Base-by-base conservation (phyloP, 2,888 invertebrate species). In the Meiosimyza decipiens region DNA sequence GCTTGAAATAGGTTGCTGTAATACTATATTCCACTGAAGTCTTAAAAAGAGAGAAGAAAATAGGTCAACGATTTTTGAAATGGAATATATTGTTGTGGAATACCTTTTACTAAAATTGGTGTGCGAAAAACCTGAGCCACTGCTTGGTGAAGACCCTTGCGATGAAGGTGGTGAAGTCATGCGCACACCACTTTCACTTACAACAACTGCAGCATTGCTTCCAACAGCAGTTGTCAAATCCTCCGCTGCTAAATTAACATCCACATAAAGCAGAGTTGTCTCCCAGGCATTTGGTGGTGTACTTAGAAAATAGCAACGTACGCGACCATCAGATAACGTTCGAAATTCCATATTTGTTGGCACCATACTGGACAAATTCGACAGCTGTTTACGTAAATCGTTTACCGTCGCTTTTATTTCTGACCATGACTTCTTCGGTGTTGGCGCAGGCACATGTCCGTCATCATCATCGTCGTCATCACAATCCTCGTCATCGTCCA, bases 251-350 rank as follows among this genome's bases (percentile, higher is more conserved):
- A 91, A 88, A 63, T 91, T 90, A n/a, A 97, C 91, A 85, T 97
- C 97, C 0, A 94, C 92, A 82, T 93, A 97, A 1, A 97, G 88
- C 13, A 97, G 87, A 0, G 96, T 97, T 3, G 95, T 95, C 86
- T 97, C 97, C 91, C 96, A 94, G 16, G 94, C 94, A 81, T 94
- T 95, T 67, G 93, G 93, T 0, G 95, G 95, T 28, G 94, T 94
- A 79, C 95, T 93, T 75, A 98, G 89, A 85, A 97, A 98, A 87
- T 97, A 98, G 81, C 97, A 92, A 81, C 96, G 90, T 13, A 91
- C 94, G 79, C 94, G 91, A 51, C 94, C 94, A 87, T 94, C 94
- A 69, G 91, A 90, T 52, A 95, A 88, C 40, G 91, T 91, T 73
- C 95, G 90, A 87, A 96, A 96, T 50, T 93, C 92, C 78, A 96